Evolutionary conservation across 2,888 invertebrate genomes (phyloP), one percentile per base, ranked within the genome.

Genomic region (Drosophila setosimentum): DNA sequence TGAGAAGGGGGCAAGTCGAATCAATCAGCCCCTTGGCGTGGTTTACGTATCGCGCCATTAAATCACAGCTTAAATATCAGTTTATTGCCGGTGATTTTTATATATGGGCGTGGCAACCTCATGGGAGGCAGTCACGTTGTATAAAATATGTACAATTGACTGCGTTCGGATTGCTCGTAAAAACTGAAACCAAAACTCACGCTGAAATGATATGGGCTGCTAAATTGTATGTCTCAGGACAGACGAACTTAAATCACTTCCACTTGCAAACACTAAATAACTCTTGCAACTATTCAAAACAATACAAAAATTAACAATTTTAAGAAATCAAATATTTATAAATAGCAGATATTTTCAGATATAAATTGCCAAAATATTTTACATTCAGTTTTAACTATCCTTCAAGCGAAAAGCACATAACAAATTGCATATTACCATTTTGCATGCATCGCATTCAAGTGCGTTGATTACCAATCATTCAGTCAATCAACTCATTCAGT

Each of bases 51-150:
- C 76, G 61, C 58, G 72, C 80, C 72, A 78, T 78, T 80, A 78
- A 78, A 78, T 80, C 78, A 80, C 67, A 72, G 78, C 78, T 78
- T 78, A 78, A 78, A 78, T 80, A 78, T 78, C 80, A 78, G 68
- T 78, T 80, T 80, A 78, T 76, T 68, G 76, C 72, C 67, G 59
- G 61, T 79, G 76, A 80, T 78, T 80, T 80, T 78, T 68, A 68
- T 58, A 45, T 32, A 27, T 42, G 53, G 62, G 75, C 62, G 68
- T 75, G 68, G 40, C 55, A n/a, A 4, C 29, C 18, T 32, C 30
- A 49, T 42, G 18, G 45, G 42, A 48, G 32, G 21, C 63, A 61
- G 24, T 29, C 24, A 33, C 32, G 18, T 48, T 62, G 42, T 48
- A 78, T 72, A 65, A 64, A 78, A 69, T 76, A 62, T 61, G 60